Evolutionary conservation across 2,113 vertebrate genomes (phyloP).

Genomic region (Rhinopomastus cyanomelas): DNA sequence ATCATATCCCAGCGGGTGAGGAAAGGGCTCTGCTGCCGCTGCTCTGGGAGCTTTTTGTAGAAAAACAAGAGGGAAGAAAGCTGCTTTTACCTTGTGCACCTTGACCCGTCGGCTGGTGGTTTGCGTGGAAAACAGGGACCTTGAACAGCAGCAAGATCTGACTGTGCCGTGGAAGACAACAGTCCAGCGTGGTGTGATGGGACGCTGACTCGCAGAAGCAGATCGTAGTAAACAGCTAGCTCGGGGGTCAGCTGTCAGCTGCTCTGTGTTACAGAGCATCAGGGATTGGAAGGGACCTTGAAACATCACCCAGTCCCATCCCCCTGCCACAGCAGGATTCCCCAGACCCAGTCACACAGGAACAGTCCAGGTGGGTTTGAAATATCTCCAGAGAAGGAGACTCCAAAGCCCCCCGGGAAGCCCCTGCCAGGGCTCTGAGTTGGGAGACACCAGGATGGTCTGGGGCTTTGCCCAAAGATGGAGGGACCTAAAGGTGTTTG

Average conservation of each 20-base stretch:
- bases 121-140: neutral
- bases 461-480: neutral
- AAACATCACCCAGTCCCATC: too few relatives aligned
- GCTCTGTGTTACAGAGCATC: too few relatives aligned
- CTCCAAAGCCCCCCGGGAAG: too few relatives aligned
- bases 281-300: too few relatives aligned
- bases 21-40: neutral
- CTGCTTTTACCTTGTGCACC: neutral
- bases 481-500: neutral
- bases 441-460: neutral
- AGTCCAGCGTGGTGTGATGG: too few relatives aligned
- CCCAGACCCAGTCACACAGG: too few relatives aligned
- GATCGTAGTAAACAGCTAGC: neutral
- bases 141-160: neutral
- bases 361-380: too few relatives aligned
- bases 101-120: neutral
- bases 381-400: too few relatives aligned
- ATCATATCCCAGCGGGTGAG: neutral
- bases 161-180: too few relatives aligned
- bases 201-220: neutral
- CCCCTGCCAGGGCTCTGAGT: too few relatives aligned
- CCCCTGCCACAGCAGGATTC: too few relatives aligned
- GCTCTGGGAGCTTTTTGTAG: neutral
- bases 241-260: neutral
- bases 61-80: neutral